A percentile compares a stretch with the other conserved stretches of the same genome.
phyloP scores from a whole-genome alignment of 1,140 invertebrate genomes.

The Amphibalanus amphitrite region DNA sequence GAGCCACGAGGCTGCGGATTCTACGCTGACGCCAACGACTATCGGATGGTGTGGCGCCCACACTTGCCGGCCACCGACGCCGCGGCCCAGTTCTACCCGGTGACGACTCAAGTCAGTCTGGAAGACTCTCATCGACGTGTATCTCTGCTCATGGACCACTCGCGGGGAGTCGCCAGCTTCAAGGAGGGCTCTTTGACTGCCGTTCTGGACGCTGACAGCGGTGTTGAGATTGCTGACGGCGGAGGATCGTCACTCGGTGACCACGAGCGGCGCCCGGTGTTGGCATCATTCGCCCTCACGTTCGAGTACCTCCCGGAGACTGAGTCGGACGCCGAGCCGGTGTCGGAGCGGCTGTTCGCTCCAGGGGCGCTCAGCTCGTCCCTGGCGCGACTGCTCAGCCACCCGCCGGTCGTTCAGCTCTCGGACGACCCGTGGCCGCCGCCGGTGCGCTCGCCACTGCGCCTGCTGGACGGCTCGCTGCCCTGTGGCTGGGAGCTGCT shows the following conservation, averaged over 20 bases:
- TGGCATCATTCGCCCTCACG: slow-evolving; percentile 19
- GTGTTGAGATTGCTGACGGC: slow-evolving; percentile 73
- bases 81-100: slow-evolving; percentile 77
- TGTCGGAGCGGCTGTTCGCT: background rate
- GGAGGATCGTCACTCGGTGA: slow-evolving; percentile 18
- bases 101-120: slow-evolving; percentile 62
- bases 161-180: slow-evolving; percentile 61
- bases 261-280: no score
- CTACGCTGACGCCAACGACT: slow-evolving; percentile 89
- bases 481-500: background rate
- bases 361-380: background rate
- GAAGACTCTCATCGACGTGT: slow-evolving; percentile 44
- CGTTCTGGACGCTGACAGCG: slow-evolving; percentile 70
- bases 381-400: background rate
- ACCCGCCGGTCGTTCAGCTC: background rate
- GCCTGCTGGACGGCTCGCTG: background rate
- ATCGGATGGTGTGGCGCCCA: slow-evolving; percentile 66
- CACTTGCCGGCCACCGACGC: slow-evolving; percentile 55
- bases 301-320: background rate
- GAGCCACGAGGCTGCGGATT: slow-evolving; percentile 37
- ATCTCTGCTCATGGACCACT: slow-evolving; percentile 60
- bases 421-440: no score
- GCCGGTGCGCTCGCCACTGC: no score
- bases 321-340: background rate
- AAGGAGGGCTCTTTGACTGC: slow-evolving; percentile 67